Evolutionary conservation across 23 tunicate genomes (phyloP).

Genomic region (Botrylloides violaceus): DNA sequence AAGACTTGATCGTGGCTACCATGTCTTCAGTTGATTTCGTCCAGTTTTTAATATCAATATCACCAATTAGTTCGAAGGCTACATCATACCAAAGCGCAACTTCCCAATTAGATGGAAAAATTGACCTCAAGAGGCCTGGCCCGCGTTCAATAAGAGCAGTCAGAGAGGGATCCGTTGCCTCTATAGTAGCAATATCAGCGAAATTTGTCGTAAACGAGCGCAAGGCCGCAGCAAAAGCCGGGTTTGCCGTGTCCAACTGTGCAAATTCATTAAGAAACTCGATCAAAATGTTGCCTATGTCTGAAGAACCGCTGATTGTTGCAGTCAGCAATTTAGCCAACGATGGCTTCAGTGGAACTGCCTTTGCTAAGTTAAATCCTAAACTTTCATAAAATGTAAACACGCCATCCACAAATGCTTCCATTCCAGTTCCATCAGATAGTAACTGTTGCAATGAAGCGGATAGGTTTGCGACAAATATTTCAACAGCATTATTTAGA

Average conservation of each 20-base stretch:
- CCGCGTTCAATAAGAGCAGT: not conserved
- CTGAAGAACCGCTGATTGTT: not conserved
- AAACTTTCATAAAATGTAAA: not conserved
- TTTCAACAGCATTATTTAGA: not conserved
- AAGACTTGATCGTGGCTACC: conserved; percentile 1
- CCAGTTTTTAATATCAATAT: not conserved
- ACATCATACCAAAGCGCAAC: conserved; percentile 9
- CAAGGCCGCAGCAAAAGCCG: not conserved
- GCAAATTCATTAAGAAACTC: conserved; percentile 18
- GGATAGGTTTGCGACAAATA: not conserved
- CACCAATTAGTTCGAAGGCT: not conserved
- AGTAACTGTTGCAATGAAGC: not conserved
- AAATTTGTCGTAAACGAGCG: not conserved
- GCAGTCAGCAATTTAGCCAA: not conserved
- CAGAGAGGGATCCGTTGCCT: not conserved
- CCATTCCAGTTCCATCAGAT: not conserved
- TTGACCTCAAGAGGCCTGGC: conserved; percentile 3
- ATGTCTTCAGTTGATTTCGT: conserved; percentile 1
- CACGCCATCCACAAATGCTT: conserved; percentile 3
- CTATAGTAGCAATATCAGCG: not conserved
- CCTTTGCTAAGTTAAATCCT: conserved; percentile 1
- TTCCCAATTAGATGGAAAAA: conserved; percentile 9
- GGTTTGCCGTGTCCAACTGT: conserved; percentile 13
- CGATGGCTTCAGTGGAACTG: conserved; percentile 7
- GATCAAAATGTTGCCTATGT: not conserved